A percentile compares a stretch with the other conserved stretches of the same genome.
Conservation (phyloP, 1,140 invertebrate species). For the Trigoniulus corallinus region DNA sequence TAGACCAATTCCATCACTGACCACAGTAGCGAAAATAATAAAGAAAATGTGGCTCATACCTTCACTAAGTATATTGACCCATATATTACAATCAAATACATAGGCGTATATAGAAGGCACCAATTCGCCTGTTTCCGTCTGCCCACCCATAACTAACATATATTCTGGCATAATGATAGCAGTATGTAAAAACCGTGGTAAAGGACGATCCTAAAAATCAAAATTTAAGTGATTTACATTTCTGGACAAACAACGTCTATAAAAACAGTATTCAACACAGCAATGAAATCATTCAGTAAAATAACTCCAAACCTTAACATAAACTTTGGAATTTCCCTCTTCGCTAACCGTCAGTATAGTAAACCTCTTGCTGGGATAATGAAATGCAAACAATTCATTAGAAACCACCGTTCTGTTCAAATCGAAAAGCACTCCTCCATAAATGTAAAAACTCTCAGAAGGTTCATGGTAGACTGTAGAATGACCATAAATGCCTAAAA, state of each 20-base stretch:
- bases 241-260: not conserved
- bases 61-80: constrained; percentile 28
- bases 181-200: constrained; percentile 67
- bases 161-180: constrained; percentile 71
- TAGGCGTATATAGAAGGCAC: constrained; percentile 68
- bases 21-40: too few relatives aligned
- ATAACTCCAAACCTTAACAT: not conserved
- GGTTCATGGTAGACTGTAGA: constrained; percentile 66
- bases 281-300: too few relatives aligned
- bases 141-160: constrained; percentile 78
- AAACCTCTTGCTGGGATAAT: constrained; percentile 57
- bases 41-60: not conserved
- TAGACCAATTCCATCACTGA: not conserved
- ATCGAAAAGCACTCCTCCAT: constrained; percentile 65
- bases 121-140: constrained; percentile 45
- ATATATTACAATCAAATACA: constrained; percentile 74
- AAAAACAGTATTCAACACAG: not conserved
- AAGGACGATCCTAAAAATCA: constrained; percentile 30
- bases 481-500: constrained; percentile 65
- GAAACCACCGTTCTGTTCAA: constrained; percentile 51
- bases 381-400: constrained; percentile 55
- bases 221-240: too few relatives aligned
- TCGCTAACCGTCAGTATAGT: constrained; percentile 43
- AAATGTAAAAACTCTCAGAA: constrained; percentile 71
- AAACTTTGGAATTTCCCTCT: not conserved